Evolutionary conservation across 2,888 invertebrate species (phyloP).

Genomic region (Drosophila birchii): DNA sequence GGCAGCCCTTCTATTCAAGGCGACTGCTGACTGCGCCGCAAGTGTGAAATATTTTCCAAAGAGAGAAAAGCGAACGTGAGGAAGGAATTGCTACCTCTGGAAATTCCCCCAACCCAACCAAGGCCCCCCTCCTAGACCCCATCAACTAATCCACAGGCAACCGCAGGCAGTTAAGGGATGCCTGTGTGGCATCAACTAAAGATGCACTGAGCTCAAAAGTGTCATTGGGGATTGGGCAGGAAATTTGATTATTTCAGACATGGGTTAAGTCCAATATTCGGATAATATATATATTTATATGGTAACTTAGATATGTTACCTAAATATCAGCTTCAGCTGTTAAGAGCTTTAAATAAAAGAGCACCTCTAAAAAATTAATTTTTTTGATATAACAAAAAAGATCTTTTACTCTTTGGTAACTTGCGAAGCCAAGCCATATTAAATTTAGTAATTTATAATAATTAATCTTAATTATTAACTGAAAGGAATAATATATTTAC

Average conservation of each 20-base stretch:
- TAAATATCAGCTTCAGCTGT: fast-evolving
- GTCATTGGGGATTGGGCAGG: background rate
- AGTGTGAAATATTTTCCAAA: conserved; percentile 51
- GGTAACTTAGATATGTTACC: background rate
- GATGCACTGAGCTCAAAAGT: background rate
- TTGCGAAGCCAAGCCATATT: background rate
- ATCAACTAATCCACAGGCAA: conserved; percentile 29
- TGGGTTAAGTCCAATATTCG: background rate
- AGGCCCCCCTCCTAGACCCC: background rate
- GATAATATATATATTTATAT: background rate
- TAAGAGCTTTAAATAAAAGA: background rate
- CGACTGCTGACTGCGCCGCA: conserved; percentile 53
- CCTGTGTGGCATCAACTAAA: conserved; percentile 12
- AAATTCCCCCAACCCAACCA: too few relatives aligned
- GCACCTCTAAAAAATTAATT: background rate
- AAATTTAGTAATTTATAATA: background rate
- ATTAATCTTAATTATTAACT: background rate
- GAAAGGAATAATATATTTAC: background rate
- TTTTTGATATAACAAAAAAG: too few relatives aligned
- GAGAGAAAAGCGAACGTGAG: conserved; percentile 40
- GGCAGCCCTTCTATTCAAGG: conserved; percentile 46
- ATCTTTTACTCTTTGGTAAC: background rate
- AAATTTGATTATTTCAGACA: too few relatives aligned
- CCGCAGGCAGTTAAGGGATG: conserved; percentile 25
- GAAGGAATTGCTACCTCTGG: conserved; percentile 18